phyloP scores from a whole-genome alignment of 2,797 vertebrate genomes.

The Thalassophryne amazonica region DNA sequence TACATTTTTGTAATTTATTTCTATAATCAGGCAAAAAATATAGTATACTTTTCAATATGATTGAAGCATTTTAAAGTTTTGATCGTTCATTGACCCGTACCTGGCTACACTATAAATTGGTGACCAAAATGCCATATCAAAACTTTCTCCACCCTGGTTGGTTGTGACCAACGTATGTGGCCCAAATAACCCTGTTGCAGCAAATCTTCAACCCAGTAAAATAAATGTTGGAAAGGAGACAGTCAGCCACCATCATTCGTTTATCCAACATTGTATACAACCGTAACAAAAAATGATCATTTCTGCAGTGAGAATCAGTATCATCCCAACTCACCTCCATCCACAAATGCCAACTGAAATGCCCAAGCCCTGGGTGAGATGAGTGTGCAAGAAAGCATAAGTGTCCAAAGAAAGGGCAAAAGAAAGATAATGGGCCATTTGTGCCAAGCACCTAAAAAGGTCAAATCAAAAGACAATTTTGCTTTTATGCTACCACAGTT shows the following conservation, averaged over 20 bases:
- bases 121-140: too few relatives aligned
- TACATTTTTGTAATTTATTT: too few relatives aligned
- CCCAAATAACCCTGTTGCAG: neutral
- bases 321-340: slow-evolving; percentile 19
- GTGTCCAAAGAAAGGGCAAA: slow-evolving; percentile 55
- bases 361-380: slow-evolving; percentile 38
- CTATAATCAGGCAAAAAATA: too few relatives aligned
- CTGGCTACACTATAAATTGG: too few relatives aligned
- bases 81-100: too few relatives aligned
- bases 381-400: slow-evolving; percentile 61
- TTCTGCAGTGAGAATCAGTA: slow-evolving; percentile 6
- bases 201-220: neutral
- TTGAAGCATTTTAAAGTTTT: too few relatives aligned
- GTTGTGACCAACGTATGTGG: too few relatives aligned
- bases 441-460: neutral
- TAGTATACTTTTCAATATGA: too few relatives aligned
- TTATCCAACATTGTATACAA: neutral
- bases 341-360: slow-evolving; percentile 21
- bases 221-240: neutral
- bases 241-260: neutral
- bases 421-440: slow-evolving; percentile 58
- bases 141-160: too few relatives aligned
- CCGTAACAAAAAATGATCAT: neutral
- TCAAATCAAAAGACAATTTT: fast-evolving
- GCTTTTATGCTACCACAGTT: neutral